Base-by-base conservation (phyloP, 2,113 vertebrate genomes). In the Brachyistius frenatus region DNA sequence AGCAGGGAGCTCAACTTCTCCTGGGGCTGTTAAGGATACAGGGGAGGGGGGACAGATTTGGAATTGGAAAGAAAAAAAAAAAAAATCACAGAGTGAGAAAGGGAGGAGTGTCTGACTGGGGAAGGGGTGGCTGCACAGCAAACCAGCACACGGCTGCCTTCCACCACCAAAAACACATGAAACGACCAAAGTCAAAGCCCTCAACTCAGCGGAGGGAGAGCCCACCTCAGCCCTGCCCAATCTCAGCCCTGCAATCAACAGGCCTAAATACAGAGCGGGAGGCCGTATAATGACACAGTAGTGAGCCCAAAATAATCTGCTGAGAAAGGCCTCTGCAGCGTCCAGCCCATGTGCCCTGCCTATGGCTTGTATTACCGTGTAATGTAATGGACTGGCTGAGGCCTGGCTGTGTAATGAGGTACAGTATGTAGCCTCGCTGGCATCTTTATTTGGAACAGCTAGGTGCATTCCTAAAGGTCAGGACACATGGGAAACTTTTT, bases 281-380 rank as follows among this genome's bases (percentile, higher is more conserved):
- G 85, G 84, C 79, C 58, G 72, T 76, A 60, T 95, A 95, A 95
- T 95, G 86, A 95, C 92, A 94, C 87, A 87, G 88, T 80, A 75
- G 73, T 50, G 83, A 86, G 81, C 92, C 80, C 60, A 93, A 94
- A 95, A 95, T 95, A 95, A 89, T 91, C 90, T 89, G 88, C 88
- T 78, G 85, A 92, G 91, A 90, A 88, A 88, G 80, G 85, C 61
- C 86, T 89, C 82, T 79, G 33, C 85, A 60, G 76, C 77, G 78
- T 69, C 71, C 81, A 49, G 78, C 90, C 86, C 88, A 84, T 83
- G 82, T 73, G 85, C 76, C 86, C 73, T 82, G 83, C 82, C 85
- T 66, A 11, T 83, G 86, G 85, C 80, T 92, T 91, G 85, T 78
- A 47, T 91, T 89, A 90, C 88, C 53, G 36, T 83, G 80, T 71